phyloP scores from a whole-genome alignment of 2,888 invertebrate species.

The Neoitamus cyanurus region DNA sequence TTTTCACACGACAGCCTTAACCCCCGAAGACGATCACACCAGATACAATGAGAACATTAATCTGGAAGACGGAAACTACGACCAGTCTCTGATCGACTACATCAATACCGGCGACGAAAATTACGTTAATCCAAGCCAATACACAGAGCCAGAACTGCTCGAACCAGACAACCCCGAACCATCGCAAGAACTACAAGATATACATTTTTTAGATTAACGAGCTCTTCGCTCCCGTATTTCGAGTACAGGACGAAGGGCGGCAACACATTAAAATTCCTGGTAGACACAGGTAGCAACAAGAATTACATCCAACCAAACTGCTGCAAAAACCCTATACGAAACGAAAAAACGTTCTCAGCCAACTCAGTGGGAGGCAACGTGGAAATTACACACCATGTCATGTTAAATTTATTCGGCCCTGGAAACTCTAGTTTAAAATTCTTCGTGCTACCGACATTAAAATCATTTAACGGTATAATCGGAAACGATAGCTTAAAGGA shows the following conservation, averaged over 20 bases:
- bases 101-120: background rate
- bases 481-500: background rate
- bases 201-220: conserved; percentile 42
- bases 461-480: background rate
- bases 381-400: background rate
- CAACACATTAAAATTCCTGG: background rate
- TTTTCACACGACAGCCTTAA: background rate
- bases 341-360: background rate
- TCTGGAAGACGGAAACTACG: background rate
- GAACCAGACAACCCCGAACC: background rate
- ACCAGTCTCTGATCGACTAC: background rate
- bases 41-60: background rate
- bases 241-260: conserved; percentile 12
- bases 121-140: background rate
- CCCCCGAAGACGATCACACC: background rate
- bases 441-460: background rate
- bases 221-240: conserved; percentile 47
- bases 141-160: background rate
- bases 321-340: background rate
- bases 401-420: background rate
- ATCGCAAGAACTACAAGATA: background rate
- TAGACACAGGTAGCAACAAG: background rate
- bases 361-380: background rate
- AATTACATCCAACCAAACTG: conserved; percentile 2
- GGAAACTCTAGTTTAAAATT: background rate